phyloP scores from a whole-genome alignment of 2,888 invertebrate species.

The Brachylomia viminalis region DNA sequence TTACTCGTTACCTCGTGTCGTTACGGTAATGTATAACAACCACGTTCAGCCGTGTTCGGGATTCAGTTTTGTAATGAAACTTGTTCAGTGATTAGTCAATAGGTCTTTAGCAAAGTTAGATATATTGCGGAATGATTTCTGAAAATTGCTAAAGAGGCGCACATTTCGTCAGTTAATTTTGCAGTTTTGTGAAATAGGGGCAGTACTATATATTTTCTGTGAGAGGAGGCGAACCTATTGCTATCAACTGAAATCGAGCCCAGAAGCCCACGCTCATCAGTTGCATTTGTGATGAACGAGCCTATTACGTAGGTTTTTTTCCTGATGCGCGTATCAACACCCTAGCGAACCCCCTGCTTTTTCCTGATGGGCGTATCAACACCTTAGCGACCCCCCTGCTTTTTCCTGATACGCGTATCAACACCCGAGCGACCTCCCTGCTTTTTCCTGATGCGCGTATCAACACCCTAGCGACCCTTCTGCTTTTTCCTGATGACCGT shows the following conservation, averaged over 20 bases:
- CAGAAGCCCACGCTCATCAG: neutral
- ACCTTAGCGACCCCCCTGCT: too few species aligned
- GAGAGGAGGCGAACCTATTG: neutral
- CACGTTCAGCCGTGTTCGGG: conserved; percentile 22
- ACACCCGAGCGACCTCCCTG: too few species aligned
- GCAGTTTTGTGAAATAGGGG: neutral
- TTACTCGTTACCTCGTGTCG: neutral
- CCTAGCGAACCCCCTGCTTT: too few species aligned
- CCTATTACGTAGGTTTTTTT: neutral
- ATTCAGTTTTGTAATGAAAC: conserved; percentile 54
- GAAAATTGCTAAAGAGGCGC: neutral
- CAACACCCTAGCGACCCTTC: too few species aligned
- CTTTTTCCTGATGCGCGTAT: too few species aligned
- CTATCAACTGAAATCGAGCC: neutral
- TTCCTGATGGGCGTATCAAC: too few species aligned
- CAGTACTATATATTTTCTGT: neutral
- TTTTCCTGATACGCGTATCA: neutral
- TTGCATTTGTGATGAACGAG: neutral
- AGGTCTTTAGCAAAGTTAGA: conserved; percentile 19
- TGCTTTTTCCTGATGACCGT: neutral
- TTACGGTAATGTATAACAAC: conserved; percentile 29
- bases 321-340: too few species aligned
- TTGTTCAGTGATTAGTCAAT: conserved; percentile 45
- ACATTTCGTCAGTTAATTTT: neutral
- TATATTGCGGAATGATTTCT: neutral